phyloP scores from a whole-genome alignment of 2,113 vertebrate species.

The Dicerorhinus sumatrensis region DNA sequence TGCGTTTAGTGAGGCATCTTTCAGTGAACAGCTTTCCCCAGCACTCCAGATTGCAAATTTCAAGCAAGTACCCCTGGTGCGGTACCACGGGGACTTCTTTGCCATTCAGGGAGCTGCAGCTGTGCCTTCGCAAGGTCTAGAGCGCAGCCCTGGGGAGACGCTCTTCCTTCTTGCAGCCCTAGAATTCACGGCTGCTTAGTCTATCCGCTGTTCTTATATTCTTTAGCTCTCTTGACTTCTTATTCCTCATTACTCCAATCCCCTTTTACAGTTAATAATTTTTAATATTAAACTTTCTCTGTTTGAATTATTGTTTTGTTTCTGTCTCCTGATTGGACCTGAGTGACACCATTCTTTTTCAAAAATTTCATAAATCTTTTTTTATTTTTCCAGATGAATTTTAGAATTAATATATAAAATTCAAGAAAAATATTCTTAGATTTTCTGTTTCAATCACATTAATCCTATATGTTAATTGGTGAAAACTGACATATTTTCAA shows the following conservation, averaged over 20 bases:
- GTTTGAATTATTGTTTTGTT: constrained; percentile 18
- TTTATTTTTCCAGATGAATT: constrained; percentile 31
- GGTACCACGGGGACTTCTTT: neutral
- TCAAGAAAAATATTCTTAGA: neutral
- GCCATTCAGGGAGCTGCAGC: neutral
- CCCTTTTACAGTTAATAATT: neutral
- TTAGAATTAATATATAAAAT: neutral
- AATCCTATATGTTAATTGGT: neutral
- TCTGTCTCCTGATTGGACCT: neutral
- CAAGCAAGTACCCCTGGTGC: neutral
- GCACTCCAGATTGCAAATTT: neutral
- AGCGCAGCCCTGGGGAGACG: neutral
- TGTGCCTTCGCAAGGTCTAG: neutral
- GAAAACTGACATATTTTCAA: neutral
- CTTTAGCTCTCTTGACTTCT: neutral
- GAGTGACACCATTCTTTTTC: neutral
- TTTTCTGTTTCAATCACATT: neutral
- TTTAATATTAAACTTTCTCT: neutral
- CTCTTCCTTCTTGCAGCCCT: neutral
- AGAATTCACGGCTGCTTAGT: neutral
- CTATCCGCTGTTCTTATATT: neutral
- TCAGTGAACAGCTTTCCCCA: neutral
- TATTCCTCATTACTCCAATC: neutral
- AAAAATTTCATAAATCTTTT: neutral
- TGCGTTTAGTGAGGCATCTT: neutral